Percentiles rank a stretch among this genome's conserved stretches.
These are phyloP conservation scores for Volucella zonaria DNA, from an alignment of 2,888 invertebrate genomes.

Conservation along the genomic window DNA sequence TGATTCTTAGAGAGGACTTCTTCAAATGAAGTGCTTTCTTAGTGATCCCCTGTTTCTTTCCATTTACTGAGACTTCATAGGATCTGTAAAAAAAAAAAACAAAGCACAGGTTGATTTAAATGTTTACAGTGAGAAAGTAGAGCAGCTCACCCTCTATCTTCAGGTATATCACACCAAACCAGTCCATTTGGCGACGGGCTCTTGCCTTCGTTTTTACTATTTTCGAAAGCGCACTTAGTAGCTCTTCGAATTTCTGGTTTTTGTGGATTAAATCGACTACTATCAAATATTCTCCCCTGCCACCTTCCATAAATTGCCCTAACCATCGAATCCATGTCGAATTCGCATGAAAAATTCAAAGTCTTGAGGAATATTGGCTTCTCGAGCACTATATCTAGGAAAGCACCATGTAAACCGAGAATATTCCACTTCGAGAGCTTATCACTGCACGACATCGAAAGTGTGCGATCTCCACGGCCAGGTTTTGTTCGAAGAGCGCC, in stretches of 20 bases:
- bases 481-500: conserved; percentile 93
- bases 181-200: conserved; percentile 86
- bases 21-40: conserved; percentile 84
- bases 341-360: conserved; percentile 88
- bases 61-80: conserved; percentile 89
- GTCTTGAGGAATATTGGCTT: conserved; percentile 88
- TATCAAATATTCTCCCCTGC: conserved; percentile 55
- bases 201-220: conserved; percentile 80
- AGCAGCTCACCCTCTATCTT: conserved; percentile 76
- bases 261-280: conserved; percentile 75
- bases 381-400: conserved; percentile 87
- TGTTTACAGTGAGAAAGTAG: no score
- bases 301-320: conserved; percentile 84
- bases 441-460: conserved; percentile 96
- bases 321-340: conserved; percentile 85
- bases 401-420: conserved; percentile 92
- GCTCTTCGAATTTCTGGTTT: conserved; percentile 77
- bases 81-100: conserved; percentile 83
- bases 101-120: not conserved
- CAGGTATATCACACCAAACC: conserved; percentile 84
- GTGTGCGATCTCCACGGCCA: conserved; percentile 93
- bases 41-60: conserved; percentile 90
- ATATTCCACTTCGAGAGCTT: conserved; percentile 95
- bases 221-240: conserved; percentile 80
- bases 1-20: conserved; percentile 83